A percentile compares a stretch with the other conserved stretches of the same genome.
These are phyloP conservation scores for Trichopria drosophilae DNA, from an alignment of 2,888 invertebrate genomes.

Conservation along the genomic window DNA sequence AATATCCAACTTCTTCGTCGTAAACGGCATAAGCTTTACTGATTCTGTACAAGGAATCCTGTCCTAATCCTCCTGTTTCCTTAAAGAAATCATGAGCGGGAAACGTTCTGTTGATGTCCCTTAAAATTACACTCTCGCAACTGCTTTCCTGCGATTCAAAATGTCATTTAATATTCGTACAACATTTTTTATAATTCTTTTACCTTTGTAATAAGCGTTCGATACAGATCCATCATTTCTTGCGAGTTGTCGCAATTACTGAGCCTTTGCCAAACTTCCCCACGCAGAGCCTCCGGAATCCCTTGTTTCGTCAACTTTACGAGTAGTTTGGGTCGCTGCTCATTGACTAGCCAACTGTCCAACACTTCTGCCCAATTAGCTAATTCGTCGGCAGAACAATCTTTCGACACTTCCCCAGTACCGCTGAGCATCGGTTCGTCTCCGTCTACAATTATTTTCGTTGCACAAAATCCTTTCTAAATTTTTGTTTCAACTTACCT, in stretches of 20 bases:
- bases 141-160: conserved; percentile 75
- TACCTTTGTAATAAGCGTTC: conserved; percentile 90
- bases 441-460: conserved; percentile 65
- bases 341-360: conserved; percentile 68
- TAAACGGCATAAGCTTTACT: conserved; percentile 97
- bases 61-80: conserved; percentile 91
- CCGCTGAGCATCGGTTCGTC: conserved; percentile 97
- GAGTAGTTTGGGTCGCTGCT: conserved; percentile 81
- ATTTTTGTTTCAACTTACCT: conserved; percentile 57
- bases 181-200: conserved; percentile 17
- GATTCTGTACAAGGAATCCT: conserved; percentile 93
- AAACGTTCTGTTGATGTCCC: conserved; percentile 97
- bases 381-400: conserved; percentile 90
- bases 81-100: conserved; percentile 98
- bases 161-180: not conserved
- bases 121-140: conserved; percentile 91
- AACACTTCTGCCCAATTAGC: conserved; percentile 91
- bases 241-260: conserved; percentile 83
- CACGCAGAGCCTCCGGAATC: conserved; percentile 93
- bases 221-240: conserved; percentile 88
- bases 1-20: conserved; percentile 97
- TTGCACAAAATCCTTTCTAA: not conserved
- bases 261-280: conserved; percentile 96
- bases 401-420: conserved; percentile 95
- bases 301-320: conserved; percentile 80